A percentile compares a stretch with the other conserved stretches of the same genome.
These are phyloP conservation scores for Lepidurus apus DNA, from an alignment of 1,140 invertebrate genomes.

Conservation along the genomic window DNA sequence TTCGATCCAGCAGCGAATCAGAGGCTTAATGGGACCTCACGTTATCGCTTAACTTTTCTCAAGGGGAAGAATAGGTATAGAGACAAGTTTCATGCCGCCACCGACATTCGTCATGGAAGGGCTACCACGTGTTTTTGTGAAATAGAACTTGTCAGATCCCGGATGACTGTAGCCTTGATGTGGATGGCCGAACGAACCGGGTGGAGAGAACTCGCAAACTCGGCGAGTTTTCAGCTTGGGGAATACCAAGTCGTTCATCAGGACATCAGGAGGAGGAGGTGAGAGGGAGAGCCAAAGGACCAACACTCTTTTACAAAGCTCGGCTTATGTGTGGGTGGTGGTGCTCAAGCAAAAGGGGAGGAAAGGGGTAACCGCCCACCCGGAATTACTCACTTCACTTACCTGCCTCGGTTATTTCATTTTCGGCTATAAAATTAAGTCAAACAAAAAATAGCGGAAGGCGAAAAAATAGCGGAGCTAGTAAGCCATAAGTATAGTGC, in stretches of 20 bases:
- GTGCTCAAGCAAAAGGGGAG: neutral
- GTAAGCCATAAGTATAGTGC: conserved; percentile 16
- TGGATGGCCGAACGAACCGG: neutral
- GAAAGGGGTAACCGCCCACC: neutral
- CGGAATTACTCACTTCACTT: neutral
- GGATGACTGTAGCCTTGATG: conserved; percentile 14
- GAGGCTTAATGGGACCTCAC: conserved; percentile 3
- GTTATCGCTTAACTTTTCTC: neutral
- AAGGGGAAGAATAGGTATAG: conserved; percentile 5
- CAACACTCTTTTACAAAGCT: neutral
- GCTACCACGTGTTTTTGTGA: conserved; percentile 8
- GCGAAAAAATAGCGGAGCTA: neutral
- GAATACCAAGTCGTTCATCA: conserved; percentile 15
- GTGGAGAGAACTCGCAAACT: neutral
- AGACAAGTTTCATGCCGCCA: conserved; percentile 2
- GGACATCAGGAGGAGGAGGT: neutral
- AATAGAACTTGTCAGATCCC: conserved; percentile 14
- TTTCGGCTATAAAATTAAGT: conserved; percentile 1
- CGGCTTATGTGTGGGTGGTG: neutral
- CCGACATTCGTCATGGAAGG: conserved; percentile 1
- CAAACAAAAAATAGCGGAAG: neutral
- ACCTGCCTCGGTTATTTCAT: conserved; percentile 7
- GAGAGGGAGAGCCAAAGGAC: neutral
- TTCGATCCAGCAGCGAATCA: neutral
- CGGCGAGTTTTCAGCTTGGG: neutral